phyloP scores from a whole-genome alignment of 2,888 invertebrate genomes.

The Netelia virgata region DNA sequence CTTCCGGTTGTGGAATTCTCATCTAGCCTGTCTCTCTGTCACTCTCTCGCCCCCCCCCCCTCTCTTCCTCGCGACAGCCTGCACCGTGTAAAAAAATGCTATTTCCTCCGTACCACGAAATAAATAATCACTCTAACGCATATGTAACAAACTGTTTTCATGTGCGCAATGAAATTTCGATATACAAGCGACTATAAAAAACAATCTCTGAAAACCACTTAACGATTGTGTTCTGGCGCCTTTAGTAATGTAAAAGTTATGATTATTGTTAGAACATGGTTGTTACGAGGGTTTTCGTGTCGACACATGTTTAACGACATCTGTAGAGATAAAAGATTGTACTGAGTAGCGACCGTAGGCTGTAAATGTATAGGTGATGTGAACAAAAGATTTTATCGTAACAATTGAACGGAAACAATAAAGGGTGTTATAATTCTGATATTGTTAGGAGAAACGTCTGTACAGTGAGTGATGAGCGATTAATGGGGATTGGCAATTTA shows the following conservation, averaged over 20 bases:
- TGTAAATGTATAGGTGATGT: conserved; percentile 42
- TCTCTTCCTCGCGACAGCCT: conserved; percentile 5
- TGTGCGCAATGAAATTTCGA: conserved; percentile 5
- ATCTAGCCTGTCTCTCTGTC: conserved; percentile 21
- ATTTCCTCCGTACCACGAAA: not conserved
- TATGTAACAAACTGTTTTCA: conserved; percentile 15
- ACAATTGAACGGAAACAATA: conserved; percentile 45
- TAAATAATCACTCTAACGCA: not conserved
- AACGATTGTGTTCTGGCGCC: conserved; percentile 57
- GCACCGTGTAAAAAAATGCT: not conserved
- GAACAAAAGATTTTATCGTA: conserved; percentile 39
- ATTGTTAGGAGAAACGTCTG: conserved; percentile 13
- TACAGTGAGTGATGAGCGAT: conserved; percentile 26
- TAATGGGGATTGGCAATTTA: not conserved
- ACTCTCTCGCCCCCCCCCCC: conserved; percentile 14
- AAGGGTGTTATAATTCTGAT: conserved; percentile 50
- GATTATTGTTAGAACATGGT: conserved; percentile 48
- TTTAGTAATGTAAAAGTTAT: conserved; percentile 35
- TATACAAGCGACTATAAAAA: conserved; percentile 1
- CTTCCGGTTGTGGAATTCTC: conserved; percentile 34
- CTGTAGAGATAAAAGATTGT: conserved; percentile 24
- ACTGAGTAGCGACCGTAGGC: conserved; percentile 23
- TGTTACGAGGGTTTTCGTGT: conserved; percentile 60
- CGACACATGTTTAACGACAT: conserved; percentile 5
- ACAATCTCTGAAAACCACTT: conserved; percentile 57